Conservation (phyloP, 2,888 invertebrate species). For the Callinectes sapidus region DNA sequence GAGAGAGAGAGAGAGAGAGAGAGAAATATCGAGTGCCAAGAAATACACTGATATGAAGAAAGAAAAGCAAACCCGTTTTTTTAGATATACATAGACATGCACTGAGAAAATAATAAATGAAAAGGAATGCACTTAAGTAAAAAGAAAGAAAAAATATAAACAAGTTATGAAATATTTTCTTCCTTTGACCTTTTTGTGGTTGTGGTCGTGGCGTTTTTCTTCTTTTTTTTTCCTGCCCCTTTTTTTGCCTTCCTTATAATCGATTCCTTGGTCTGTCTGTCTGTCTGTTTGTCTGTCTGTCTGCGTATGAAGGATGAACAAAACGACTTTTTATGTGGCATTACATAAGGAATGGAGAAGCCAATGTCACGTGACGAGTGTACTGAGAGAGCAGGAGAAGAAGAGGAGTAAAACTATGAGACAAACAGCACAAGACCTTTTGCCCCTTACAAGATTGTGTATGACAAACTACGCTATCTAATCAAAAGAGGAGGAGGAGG, state of each 20-base stretch:
- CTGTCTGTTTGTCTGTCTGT: neutral
- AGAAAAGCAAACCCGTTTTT: too few relatives aligned
- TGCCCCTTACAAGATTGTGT: too few relatives aligned
- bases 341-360: neutral
- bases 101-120: neutral
- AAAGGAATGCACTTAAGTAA: neutral
- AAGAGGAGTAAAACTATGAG: neutral
- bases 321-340: neutral
- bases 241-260: neutral
- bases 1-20: conserved; percentile 41
- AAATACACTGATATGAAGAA: neutral
- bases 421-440: neutral
- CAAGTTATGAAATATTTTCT: neutral
- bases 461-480: too few relatives aligned
- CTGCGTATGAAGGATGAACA: neutral
- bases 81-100: neutral
- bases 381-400: neutral
- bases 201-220: neutral
- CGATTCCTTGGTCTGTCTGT: neutral
- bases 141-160: neutral
- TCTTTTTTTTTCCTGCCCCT: neutral
- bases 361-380: neutral
- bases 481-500: neutral
- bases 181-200: neutral
- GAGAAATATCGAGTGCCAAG: neutral